Conservation (phyloP, 2,113 vertebrate species). For the Etheostoma cragini region DNA sequence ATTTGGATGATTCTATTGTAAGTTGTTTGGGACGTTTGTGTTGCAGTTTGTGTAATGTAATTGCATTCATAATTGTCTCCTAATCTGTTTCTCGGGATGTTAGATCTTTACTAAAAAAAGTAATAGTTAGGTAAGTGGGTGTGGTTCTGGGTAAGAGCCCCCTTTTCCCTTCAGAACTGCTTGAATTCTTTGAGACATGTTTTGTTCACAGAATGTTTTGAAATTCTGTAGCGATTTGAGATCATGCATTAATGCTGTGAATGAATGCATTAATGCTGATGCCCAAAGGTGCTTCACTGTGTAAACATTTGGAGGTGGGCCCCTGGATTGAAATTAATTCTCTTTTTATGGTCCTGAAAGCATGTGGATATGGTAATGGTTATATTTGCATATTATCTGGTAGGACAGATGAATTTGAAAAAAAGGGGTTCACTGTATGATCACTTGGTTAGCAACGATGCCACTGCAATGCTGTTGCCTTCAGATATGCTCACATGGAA, state of each 20-base stretch:
- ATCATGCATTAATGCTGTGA: not conserved
- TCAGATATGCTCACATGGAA: not conserved
- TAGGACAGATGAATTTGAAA: not conserved
- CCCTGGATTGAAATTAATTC: not conserved
- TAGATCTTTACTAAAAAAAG: not conserved
- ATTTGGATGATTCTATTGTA: not conserved
- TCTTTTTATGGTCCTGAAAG: not conserved
- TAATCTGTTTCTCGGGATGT: not conserved
- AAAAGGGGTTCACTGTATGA: not conserved
- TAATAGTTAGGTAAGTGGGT: not conserved
- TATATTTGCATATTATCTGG: not conserved
- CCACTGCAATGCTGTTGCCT: not conserved
- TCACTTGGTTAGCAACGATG: not conserved
- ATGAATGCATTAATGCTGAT: too few species aligned
- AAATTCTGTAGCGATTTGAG: not conserved
- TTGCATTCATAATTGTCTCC: not conserved
- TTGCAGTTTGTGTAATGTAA: not conserved
- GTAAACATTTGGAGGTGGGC: not conserved
- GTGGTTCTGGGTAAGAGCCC: not conserved
- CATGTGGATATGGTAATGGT: not conserved
- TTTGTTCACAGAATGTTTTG: not conserved
- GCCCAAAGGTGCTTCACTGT: not conserved
- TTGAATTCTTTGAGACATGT: not conserved
- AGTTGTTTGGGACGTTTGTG: not conserved
- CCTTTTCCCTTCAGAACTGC: constrained; percentile 3